Conservation (phyloP, 1,140 invertebrate genomes). For the silkworm (Bombyx mori) region ASM3026992v2 NC_085125.1:10864501-10865000, state of each 20-base stretch:
- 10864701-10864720: slow-evolving; percentile 4
- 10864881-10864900: slow-evolving; percentile 14
- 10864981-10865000: slow-evolving; percentile 12
- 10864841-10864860: slow-evolving; percentile 16
- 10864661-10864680: slow-evolving; percentile 5
- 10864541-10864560: too few relatives aligned
- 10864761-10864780: slow-evolving; percentile 1
- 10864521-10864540: too few relatives aligned
- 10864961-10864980: slow-evolving; percentile 17
- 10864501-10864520: too few relatives aligned
- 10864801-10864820: slow-evolving; percentile 11
- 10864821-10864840: slow-evolving; percentile 13
- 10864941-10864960: slow-evolving; percentile 24
- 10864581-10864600: too few relatives aligned
- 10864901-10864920: slow-evolving; percentile 19
- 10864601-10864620: too few relatives aligned
- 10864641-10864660: slow-evolving; percentile 1
- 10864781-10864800: slow-evolving; percentile 5
- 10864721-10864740: slow-evolving; percentile 6
- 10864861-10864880: slow-evolving; percentile 13
- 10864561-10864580: too few relatives aligned
- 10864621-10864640: slow-evolving; percentile 1
- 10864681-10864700: slow-evolving; percentile 1
- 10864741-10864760: slow-evolving; percentile 4
- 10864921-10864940: slow-evolving; percentile 20